Percentiles rank a stretch among this genome's conserved stretches.
Evolutionary conservation across 2,797 vertebrate genomes (phyloP).

Genomic region (Erpetoichthys calabaricus): DNA sequence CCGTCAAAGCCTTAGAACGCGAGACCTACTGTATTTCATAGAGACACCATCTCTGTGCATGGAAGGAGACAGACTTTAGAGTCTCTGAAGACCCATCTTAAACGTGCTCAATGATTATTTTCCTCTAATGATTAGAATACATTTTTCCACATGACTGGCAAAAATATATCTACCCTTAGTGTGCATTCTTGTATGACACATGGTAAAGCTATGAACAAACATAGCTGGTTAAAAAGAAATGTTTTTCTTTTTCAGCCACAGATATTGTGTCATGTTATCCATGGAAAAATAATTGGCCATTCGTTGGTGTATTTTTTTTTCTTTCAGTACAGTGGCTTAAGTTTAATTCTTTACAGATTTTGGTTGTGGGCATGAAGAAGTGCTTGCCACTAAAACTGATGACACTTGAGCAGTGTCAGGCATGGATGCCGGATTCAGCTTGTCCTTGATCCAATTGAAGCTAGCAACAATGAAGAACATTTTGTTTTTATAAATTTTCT

Average conservation of each 20-base stretch:
- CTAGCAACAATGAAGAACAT: background rate
- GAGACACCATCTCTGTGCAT: too few relatives aligned
- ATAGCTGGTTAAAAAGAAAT: background rate
- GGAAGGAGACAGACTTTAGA: too few relatives aligned
- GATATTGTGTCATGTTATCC: background rate
- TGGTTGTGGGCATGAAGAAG: conserved; percentile 8
- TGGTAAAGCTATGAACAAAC: too few relatives aligned
- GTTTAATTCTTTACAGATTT: background rate
- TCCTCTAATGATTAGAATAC: too few relatives aligned
- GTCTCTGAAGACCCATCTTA: too few relatives aligned
- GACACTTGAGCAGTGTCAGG: conserved; percentile 35
- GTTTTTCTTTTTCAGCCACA: background rate
- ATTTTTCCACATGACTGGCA: too few relatives aligned
- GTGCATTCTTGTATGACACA: too few relatives aligned
- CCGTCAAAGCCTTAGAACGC: too few relatives aligned
- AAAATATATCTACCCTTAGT: too few relatives aligned
- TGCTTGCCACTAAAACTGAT: conserved; percentile 46
- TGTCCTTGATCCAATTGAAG: conserved; percentile 1
- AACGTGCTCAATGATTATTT: too few relatives aligned
- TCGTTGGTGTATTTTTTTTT: background rate
- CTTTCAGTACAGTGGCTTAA: background rate
- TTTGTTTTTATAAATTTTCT: conserved; percentile 1
- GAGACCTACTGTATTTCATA: too few relatives aligned
- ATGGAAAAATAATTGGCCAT: background rate
- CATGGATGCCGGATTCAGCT: conserved; percentile 13